Evolutionary conservation across 2,113 vertebrate species (phyloP), one percentile per base, ranked within the genome.

Genomic region (Peucedramus taeniatus): DNA sequence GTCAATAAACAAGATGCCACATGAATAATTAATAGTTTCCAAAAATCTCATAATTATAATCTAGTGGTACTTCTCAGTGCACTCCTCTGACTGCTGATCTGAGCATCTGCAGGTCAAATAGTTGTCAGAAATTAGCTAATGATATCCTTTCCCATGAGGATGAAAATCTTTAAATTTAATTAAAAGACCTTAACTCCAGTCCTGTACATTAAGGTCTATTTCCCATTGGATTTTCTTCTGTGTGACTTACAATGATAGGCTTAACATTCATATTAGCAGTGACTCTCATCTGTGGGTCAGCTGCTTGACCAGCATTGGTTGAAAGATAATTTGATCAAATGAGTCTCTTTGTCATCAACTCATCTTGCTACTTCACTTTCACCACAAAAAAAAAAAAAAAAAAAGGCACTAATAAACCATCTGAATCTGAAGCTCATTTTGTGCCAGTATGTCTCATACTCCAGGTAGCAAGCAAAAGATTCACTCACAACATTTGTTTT

Each of bases 101-200:
- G 84, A 98, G 95, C 69, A 97, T 97, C 97, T 97, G 86, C 91
- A 96, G 97, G 97, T 98, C 96, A 97, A 96, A 97, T 50, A 95
- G 80, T 39, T 88, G 83, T 92, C 92, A 97, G 96, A 97, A 98
- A 98, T 98, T 44, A 98, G 95, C 96, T 98, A 98, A 98, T 97
- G 97, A 97, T 96, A 94, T 71, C 83, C 49, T 97, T 97, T 93
- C 97, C 94, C 95, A 93, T 53, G 95, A 96, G 95, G 91, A 96
- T 42, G 16, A 96, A 98, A 98, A 97, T 98, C 95, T 97, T 98
- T 97, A 98, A 89, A 98, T 97, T 98, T 98, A 98, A 98, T 97
- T 98, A 98, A 97, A 98, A 95, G 95, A 97, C 89, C 92, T 98
- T 96, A 97, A 96, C 93, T 97, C 81, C 85, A 96, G 89, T 95